Percentiles rank a stretch among this genome's conserved stretches.
phyloP scores from a whole-genome alignment of 2,113 vertebrate species.

The Vombatus ursinus region DNA sequence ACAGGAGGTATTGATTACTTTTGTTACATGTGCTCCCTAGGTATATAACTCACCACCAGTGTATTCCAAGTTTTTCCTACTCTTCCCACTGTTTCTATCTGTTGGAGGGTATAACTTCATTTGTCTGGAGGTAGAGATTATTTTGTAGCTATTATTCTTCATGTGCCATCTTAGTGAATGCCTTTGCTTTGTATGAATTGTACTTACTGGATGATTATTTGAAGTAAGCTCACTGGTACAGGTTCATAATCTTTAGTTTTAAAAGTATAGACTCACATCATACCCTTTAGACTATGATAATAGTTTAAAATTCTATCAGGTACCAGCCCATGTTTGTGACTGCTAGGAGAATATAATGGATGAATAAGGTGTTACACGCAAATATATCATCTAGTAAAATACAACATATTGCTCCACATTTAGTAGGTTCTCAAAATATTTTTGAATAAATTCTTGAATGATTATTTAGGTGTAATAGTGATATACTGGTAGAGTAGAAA shows the following conservation, averaged over 20 bases:
- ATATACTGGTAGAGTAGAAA: not conserved
- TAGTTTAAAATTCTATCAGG: not conserved
- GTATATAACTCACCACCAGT: not conserved
- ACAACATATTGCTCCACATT: not conserved
- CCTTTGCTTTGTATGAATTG: not conserved
- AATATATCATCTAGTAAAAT: not conserved
- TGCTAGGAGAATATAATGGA: not conserved
- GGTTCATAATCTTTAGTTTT: not conserved
- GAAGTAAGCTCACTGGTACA: not conserved
- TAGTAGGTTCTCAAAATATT: not conserved
- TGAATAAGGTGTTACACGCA: not conserved
- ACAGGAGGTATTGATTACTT: not conserved
- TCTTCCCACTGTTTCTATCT: not conserved
- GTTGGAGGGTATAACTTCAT: not conserved
- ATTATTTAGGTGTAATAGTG: not conserved
- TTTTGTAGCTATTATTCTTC: not conserved
- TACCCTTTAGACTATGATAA: not conserved
- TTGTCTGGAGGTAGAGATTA: rapidly evolving
- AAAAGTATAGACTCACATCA: not conserved
- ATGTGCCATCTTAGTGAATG: not conserved
- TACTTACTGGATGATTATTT: not conserved
- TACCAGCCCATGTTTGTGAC: not conserved
- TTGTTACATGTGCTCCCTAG: not conserved
- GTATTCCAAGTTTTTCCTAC: not conserved
- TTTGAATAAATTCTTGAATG: not conserved